Conservation (phyloP, 1,140 invertebrate genomes). For the Cephus cinctus region DNA sequence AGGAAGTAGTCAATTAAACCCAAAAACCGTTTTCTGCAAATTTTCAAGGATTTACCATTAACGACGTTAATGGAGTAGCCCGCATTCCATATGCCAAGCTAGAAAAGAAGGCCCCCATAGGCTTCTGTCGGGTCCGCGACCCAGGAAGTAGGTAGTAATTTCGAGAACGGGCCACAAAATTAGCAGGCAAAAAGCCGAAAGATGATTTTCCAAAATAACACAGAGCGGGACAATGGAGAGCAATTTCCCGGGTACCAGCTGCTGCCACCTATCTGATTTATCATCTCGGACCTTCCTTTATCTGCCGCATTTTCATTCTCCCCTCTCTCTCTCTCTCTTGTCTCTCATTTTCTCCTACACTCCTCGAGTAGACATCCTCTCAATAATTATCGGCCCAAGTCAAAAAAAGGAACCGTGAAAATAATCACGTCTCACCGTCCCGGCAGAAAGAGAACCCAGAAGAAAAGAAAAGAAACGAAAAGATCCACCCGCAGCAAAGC, state of each 20-base stretch:
- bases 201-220: constrained; percentile 54
- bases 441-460: no score
- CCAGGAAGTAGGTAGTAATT: constrained; percentile 46
- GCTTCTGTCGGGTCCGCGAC: constrained; percentile 20
- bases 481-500: no score
- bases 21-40: background rate
- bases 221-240: constrained; percentile 33
- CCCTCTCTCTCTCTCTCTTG: constrained; percentile 8
- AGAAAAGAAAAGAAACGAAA: no score
- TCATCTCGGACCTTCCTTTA: constrained; percentile 25
- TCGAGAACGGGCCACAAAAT: constrained; percentile 35
- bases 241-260: constrained; percentile 49
- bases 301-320: constrained; percentile 1
- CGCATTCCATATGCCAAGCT: constrained; percentile 33
- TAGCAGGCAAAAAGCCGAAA: constrained; percentile 46
- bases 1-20: background rate
- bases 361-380: no score
- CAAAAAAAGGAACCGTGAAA: no score
- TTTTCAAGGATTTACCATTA: background rate
- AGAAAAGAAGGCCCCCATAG: constrained; percentile 1
- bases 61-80: no score
- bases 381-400: no score
- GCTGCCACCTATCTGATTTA: constrained; percentile 51
- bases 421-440: no score
- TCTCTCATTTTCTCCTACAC: constrained; percentile 5